Evolutionary conservation across 2,113 vertebrate genomes (phyloP).

Genomic region (Conger conger): DNA sequence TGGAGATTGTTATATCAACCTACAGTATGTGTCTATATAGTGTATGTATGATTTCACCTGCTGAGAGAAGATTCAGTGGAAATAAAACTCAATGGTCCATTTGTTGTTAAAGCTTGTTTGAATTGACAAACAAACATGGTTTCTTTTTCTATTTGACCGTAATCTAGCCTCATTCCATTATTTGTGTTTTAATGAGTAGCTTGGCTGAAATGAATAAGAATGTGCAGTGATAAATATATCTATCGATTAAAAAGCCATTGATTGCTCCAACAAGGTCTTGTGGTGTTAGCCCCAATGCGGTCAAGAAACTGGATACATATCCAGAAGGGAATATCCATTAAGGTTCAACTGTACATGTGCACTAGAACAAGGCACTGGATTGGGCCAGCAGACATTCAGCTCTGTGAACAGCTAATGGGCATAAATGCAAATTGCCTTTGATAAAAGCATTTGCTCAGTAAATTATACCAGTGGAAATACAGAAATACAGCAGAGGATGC

Average conservation of each 20-base stretch:
- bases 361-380: not conserved
- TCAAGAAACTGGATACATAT: not conserved
- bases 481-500: no score
- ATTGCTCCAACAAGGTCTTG: not conserved
- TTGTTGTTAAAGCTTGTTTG: no score
- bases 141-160: not conserved
- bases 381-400: no score
- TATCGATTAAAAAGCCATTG: not conserved
- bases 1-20: not conserved
- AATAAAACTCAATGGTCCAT: no score
- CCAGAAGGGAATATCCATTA: not conserved
- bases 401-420: no score
- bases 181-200: not conserved
- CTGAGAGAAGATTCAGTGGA: not conserved
- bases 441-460: no score
- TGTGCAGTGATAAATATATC: not conserved
- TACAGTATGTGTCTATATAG: not conserved
- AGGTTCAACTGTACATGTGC: not conserved
- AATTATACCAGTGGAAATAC: no score
- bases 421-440: no score
- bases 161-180: not conserved
- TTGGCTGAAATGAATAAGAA: not conserved
- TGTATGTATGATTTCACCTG: not conserved
- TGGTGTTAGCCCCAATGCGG: not conserved
- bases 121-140: no score